Base-by-base conservation (phyloP, 37 sponge, comb jelly and placozoan genomes). In the Halisarca cf. caerulea region DNA sequence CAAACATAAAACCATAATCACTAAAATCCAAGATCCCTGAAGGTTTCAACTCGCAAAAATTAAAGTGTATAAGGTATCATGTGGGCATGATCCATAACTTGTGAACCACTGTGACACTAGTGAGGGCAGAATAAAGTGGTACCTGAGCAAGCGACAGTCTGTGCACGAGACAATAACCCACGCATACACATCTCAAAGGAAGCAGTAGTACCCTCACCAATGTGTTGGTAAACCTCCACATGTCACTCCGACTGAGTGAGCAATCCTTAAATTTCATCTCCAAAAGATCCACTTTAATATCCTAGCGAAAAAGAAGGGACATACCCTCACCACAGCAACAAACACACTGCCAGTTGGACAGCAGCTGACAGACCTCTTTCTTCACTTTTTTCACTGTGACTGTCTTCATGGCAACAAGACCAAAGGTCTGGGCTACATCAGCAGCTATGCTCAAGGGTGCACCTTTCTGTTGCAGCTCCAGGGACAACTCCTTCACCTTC, bases 191-290 rank as follows among this genome's bases (percentile, higher is more conserved):
- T n/a, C n/a, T n/a, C n/a, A n/a, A n/a, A n/a, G n/a, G n/a, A n/a
- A n/a, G n/a, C n/a, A n/a, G n/a, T n/a, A n/a, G 53, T 33, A 33
- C 33, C 61, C 87, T 82, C 58, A 95, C 95, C 84, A 95, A 58
- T 0, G 92, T 79, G 39, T 83, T 57, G 45, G 87, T 89, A 40
- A 95, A 85, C 24, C 95, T 72, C 92, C 92, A 95, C 95, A 95
- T 95, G 68, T 95, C 95, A 87, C 95, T 91, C 25, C 85, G 71
- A 66, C 82, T 84, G 47, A 95, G 62, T 23, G 55, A 84, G 77
- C 92, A 90, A 61, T 91, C 90, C 89, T 94, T 91, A 54, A 91
- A 74, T 5, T 79, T 80, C 2, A 91, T 62, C 64, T 91, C 91
- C 33, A 91, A 59, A 43, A 91, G 66, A 58, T 91, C 91, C 20